Percentiles rank a stretch among this genome's conserved stretches.
phyloP scores from a whole-genome alignment of 1,140 invertebrate species.

The Sitobion miscanthi region DNA sequence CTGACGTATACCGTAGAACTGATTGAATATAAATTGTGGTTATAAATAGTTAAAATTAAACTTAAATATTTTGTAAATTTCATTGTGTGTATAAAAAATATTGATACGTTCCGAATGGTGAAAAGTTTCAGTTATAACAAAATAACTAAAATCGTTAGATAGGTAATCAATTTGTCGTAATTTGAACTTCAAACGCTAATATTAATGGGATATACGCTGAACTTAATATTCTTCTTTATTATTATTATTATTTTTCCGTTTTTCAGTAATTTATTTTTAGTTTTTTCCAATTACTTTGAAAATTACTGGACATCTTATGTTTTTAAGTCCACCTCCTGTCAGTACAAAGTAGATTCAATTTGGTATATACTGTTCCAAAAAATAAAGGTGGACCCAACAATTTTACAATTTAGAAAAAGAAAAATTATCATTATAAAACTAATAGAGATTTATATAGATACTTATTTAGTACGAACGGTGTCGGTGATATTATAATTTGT shows the following conservation, averaged over 20 bases:
- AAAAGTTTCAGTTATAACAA: background rate
- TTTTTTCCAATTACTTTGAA: background rate
- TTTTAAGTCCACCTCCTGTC: too few species aligned
- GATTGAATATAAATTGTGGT: too few species aligned
- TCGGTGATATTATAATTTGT: too few species aligned
- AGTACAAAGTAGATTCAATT: too few species aligned
- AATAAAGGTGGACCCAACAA: background rate
- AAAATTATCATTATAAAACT: too few species aligned
- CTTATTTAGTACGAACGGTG: too few species aligned
- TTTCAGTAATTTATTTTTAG: background rate
- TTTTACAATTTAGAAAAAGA: too few species aligned
- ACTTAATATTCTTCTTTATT: background rate
- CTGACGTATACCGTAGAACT: background rate
- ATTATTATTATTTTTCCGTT: background rate
- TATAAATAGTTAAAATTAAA: background rate
- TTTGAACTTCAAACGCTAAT: too few species aligned
- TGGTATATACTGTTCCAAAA: background rate
- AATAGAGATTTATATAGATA: too few species aligned
- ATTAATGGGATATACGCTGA: too few species aligned
- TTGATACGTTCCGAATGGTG: background rate
- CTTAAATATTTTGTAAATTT: background rate
- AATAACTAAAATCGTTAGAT: background rate
- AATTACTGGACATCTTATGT: too few species aligned
- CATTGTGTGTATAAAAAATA: background rate
- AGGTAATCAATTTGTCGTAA: too few species aligned